A percentile compares a stretch with the other conserved stretches of the same genome.
Evolutionary conservation across 2,888 invertebrate genomes (phyloP).

Genomic region (Scaeva pyrastri): DNA sequence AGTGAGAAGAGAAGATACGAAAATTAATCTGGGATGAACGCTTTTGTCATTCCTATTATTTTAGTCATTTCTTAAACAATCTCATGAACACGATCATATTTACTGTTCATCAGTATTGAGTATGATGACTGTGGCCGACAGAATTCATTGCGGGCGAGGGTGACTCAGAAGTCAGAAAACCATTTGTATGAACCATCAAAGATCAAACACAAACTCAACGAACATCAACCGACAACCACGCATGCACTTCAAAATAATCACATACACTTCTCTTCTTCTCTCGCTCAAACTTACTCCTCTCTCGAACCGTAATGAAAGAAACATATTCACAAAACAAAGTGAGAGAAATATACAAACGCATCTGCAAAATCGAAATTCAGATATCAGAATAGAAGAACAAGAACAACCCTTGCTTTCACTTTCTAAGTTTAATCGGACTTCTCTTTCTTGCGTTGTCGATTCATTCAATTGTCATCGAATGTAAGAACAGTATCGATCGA

Average conservation of each 20-base stretch:
- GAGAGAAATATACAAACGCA: not conserved
- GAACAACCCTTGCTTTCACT: not conserved
- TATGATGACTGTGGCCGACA: not conserved
- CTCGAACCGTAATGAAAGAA: not conserved
- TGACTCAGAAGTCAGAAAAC: not conserved
- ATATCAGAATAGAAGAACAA: not conserved
- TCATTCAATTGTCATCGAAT: not conserved
- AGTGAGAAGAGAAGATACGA: slow-evolving; percentile 39
- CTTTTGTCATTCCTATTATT: not conserved
- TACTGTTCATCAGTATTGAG: not conserved
- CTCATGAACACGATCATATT: too few species aligned
- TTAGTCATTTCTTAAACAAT: not conserved
- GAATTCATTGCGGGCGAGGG: slow-evolving; percentile 1
- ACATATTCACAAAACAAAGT: not conserved
- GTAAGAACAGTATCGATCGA: slow-evolving; percentile 8
- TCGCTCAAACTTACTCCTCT: not conserved
- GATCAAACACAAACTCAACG: not conserved
- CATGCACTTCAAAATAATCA: not conserved
- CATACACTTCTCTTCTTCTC: not conserved
- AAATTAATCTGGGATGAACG: slow-evolving; percentile 66
- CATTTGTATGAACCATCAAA: not conserved
- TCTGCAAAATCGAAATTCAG: too few species aligned
- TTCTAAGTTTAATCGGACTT: not conserved
- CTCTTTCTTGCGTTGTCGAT: not conserved
- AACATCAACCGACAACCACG: not conserved